Percentiles rank a stretch among this genome's conserved stretches.
These are phyloP conservation scores for Epinotia nisella DNA, from an alignment of 2,888 invertebrate species.

Conservation along the genomic window DNA sequence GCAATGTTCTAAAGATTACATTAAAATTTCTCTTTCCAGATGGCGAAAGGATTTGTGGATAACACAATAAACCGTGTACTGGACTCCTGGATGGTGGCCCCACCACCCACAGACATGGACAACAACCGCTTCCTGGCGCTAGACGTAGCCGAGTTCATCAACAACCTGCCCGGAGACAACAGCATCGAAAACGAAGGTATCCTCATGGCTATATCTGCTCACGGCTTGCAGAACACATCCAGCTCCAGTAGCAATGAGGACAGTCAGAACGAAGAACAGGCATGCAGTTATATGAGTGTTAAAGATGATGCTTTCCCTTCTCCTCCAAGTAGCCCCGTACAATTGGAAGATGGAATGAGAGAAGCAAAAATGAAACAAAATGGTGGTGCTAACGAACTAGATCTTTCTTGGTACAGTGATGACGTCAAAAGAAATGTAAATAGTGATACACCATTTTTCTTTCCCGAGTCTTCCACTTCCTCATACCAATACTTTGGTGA, in stretches of 20 bases:
- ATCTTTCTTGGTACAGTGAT: slow-evolving; percentile 59
- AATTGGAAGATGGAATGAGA: slow-evolving; percentile 58
- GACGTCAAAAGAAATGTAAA: slow-evolving; percentile 54
- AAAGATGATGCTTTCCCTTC: slow-evolving; percentile 52
- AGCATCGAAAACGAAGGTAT: slow-evolving; percentile 89
- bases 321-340: slow-evolving; percentile 58
- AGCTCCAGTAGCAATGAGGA: slow-evolving; percentile 57
- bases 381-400: slow-evolving; percentile 56
- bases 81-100: slow-evolving; percentile 84
- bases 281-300: slow-evolving; percentile 43
- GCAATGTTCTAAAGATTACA: background rate
- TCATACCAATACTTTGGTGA: slow-evolving; percentile 61
- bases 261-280: slow-evolving; percentile 34
- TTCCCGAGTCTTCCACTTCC: slow-evolving; percentile 59
- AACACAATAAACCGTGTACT: slow-evolving; percentile 88
- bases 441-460: slow-evolving; percentile 56
- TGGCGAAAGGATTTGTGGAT: slow-evolving; percentile 87
- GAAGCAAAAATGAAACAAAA: slow-evolving; percentile 49
- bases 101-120: slow-evolving; percentile 71
- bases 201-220: slow-evolving; percentile 89
- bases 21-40: slow-evolving; percentile 63
- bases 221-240: slow-evolving; percentile 85
- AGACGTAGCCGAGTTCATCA: slow-evolving; percentile 81
- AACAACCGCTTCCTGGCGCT: slow-evolving; percentile 68
- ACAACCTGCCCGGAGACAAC: slow-evolving; percentile 82